Base-by-base conservation (phyloP, 2,113 vertebrate species). In the Cyprinus carpio region DNA sequence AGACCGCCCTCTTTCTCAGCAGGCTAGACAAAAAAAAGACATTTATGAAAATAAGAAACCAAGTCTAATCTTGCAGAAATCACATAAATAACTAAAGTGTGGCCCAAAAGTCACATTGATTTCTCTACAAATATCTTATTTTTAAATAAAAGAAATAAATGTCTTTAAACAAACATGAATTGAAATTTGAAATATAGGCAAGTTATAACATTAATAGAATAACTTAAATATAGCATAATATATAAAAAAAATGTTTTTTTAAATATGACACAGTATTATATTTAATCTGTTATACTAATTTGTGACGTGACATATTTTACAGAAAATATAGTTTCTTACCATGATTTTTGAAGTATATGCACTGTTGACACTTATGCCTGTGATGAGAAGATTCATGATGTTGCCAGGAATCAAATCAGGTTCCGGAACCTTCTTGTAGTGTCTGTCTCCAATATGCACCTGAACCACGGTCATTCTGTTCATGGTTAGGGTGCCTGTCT, bases 291-390 rank as follows among this genome's bases (percentile, higher is more conserved):
- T 69, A 20, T 69, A 69, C 65, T 9, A 69, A 69, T 1, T 69
- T 69, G 29, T 69, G 29, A 69, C 3, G 6, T 18, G 7, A 31
- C 29, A 20, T 69, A 69, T 69, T 69, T 20, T 34, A 69, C 18
- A 37, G 65, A 37, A 69, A 25, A 46, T 16, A 49, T 54, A 10
- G 60, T 29, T 71, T 82, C 93, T 96, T 93, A 99, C 98, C 98
- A 99, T 92, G 92, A 99, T 99, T 95, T 99, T 99, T 69, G 97
- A 97, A 89, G 98, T 99, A 90, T 99, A 99, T 94, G 98, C 98
- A 95, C 96, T 98, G 91, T 99, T 99, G 89, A 99, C 96, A 84
- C 96, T 96, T 87, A 99, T 98, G 88, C 98, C 97, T 75, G 93
- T 94, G 89, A 96, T 86, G 84, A 99, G 96, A 87, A 96, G 95